These are phyloP conservation scores for Leptinotarsa defecta DNA, from an alignment of 1,140 invertebrate genomes.

Conservation along the genomic window DNA sequence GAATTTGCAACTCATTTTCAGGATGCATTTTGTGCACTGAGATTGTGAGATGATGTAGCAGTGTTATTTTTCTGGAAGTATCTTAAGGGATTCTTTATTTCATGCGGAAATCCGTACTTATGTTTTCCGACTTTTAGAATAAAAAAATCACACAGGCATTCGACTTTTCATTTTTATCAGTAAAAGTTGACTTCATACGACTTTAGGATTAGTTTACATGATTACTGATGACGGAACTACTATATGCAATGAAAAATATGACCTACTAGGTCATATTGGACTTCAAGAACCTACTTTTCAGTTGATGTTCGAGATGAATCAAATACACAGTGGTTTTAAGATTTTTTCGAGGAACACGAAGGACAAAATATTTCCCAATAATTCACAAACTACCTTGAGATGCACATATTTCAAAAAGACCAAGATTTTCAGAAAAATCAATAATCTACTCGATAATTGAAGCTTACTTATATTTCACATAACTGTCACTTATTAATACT, in stretches of 20 bases:
- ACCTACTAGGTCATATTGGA: neutral
- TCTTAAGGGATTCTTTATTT: neutral
- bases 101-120: neutral
- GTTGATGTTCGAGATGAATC: neutral
- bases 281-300: neutral
- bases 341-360: neutral
- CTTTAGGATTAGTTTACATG: neutral
- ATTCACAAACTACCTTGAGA: neutral
- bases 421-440: neutral
- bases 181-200: neutral
- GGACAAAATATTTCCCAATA: neutral
- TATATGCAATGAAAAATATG: neutral
- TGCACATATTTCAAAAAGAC: neutral
- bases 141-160: neutral
- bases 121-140: neutral
- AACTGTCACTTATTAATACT: too few species aligned
- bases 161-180: neutral
- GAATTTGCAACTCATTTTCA: neutral
- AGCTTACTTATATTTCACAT: too few species aligned
- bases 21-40: neutral
- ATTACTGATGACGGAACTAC: neutral
- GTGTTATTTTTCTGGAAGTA: neutral
- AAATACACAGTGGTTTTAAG: neutral
- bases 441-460: neutral
- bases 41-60: neutral